These are phyloP conservation scores for Panagrolaimus sp. DNA, from an alignment of 1,140 invertebrate species.

Conservation along the genomic window DNA sequence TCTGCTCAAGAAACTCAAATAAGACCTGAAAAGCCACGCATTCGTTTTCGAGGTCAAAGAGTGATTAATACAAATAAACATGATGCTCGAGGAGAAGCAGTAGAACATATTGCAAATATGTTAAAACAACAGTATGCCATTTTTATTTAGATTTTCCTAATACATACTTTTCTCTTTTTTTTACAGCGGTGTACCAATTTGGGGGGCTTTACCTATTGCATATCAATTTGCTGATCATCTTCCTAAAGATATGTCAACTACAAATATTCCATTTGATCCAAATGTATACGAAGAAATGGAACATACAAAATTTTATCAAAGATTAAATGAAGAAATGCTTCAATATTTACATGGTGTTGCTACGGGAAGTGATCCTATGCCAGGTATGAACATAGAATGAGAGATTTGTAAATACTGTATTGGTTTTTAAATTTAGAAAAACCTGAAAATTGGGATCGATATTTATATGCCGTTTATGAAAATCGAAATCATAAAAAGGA, in stretches of 20 bases:
- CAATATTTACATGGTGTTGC: neutral
- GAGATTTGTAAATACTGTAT: neutral
- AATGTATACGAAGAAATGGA: neutral
- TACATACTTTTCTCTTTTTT: neutral
- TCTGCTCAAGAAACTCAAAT: no score
- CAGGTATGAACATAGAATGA: no score
- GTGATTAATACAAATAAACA: conserved; percentile 18
- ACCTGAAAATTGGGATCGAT: conserved; percentile 15
- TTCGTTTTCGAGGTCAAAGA: no score
- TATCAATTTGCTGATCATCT: conserved; percentile 16
- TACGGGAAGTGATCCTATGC: neutral
- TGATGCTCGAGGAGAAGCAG: conserved; percentile 24
- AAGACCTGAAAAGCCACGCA: no score
- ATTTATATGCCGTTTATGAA: neutral
- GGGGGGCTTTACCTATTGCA: conserved; percentile 12
- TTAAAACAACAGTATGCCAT: conserved; percentile 18
- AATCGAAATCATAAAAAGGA: conserved; percentile 26
- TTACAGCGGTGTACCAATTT: conserved; percentile 17
- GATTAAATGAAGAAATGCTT: neutral
- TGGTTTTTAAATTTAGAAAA: conserved; percentile 21
- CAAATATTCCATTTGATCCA: neutral
- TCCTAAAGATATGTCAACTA: neutral
- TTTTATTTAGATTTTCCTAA: neutral
- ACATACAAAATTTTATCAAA: conserved; percentile 10
- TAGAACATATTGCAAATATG: neutral